Base-by-base conservation (phyloP, 2,888 invertebrate genomes). In the Alcis repandata region DNA sequence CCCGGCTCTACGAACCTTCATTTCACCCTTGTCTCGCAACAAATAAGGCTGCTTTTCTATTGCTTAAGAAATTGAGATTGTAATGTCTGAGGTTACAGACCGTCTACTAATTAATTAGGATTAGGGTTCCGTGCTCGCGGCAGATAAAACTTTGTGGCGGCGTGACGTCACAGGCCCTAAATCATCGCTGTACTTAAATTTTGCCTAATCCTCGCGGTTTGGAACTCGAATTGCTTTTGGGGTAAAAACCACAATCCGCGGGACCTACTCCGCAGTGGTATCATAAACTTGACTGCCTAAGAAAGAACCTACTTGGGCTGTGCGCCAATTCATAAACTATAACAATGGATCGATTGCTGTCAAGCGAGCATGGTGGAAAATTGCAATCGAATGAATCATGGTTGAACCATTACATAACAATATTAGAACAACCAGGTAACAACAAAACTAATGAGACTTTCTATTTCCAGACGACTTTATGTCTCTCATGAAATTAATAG, bases 61-160 rank as follows among this genome's bases (percentile, higher is more conserved):
- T 59, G 64, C 64, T 64, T 71, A 70, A 76, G 75, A 79, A 72
- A 72, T 73, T 70, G 77, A 79, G 78, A 83, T 82, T 79, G 79
- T 84, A 82, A 84, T 79, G 82, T 83, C 81, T 80, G 80, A 78
- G 80, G 77, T 82, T 82, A 82, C 84, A 83, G 83, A 82, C 83
- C 84, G 83, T 83, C 83, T 81, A 79, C 83, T 89, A 90, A 91
- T 91, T 90, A 90, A 91, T 91, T 89, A 88, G 89, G 88, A 90
- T 90, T 89, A 89, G 83, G 79, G 81, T 79, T 78, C 80, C 83
- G 82, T 79, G 86, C 78, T 78, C 73, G 78, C 78, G 73, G 79
- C 83, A 88, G 88, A 90, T 89, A 88, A 89, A 87, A 91, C 84
- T 89, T 87, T 85, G 84, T 76, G 78, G 80, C 74, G 77, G 65